phyloP scores from a whole-genome alignment of 92 coral and sea anemone genomes.

The Actinernus sp. region DNA sequence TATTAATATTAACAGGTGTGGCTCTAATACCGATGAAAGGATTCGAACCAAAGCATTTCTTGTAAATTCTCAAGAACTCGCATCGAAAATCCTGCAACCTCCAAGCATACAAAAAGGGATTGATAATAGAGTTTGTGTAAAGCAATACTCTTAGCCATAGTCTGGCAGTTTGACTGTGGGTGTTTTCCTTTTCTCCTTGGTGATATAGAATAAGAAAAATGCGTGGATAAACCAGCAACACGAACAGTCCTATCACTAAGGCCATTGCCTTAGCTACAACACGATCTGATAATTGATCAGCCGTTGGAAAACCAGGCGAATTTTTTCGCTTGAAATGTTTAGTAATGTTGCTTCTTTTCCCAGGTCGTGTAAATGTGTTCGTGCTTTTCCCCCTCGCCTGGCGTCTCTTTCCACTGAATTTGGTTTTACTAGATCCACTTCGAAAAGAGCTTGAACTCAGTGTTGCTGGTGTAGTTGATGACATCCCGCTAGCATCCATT shows the following conservation, averaged over 20 bases:
- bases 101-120: conserved; percentile 35
- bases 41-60: not conserved
- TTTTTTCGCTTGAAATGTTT: not conserved
- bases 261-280: conserved; percentile 21
- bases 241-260: conserved; percentile 30
- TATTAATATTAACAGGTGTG: no score
- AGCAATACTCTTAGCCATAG: conserved; percentile 20
- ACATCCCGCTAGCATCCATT: no score
- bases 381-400: no score
- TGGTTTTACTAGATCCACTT: no score
- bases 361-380: no score
- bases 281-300: conserved; percentile 8
- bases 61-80: conserved; percentile 9
- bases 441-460: no score
- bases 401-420: no score
- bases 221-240: conserved; percentile 38
- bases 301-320: not conserved
- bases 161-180: conserved; percentile 2
- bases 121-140: conserved; percentile 19
- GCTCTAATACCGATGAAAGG: no score
- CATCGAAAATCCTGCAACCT: conserved; percentile 30
- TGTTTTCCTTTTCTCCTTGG: conserved; percentile 15
- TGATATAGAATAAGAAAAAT: conserved; percentile 31
- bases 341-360: no score
- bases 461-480: no score